Base-by-base conservation (phyloP, 2,888 invertebrate genomes). In the Rhopalosiphum nymphaeae region DNA sequence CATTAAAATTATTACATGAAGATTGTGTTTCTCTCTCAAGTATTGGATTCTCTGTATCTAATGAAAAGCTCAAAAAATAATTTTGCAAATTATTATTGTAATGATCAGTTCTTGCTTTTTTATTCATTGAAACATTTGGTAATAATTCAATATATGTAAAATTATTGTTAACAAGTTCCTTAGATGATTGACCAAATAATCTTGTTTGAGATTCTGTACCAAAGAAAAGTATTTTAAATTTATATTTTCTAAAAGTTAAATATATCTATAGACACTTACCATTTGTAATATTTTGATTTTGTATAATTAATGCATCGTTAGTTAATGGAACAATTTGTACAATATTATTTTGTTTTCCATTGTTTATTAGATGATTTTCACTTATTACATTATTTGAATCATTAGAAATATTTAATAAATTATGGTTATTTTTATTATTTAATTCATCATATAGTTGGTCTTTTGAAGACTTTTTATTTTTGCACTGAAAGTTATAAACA, bases 201-300 rank as follows among this genome's bases (percentile, higher is more conserved):
- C n/a, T 67, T n/a, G 7, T 16, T n/a, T 67, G 67, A 67, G n/a
- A n/a, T 67, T 67, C 67, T n/a, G n/a, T 67, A n/a, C 7, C 67
- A 5, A 67, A n/a, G 7, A 67, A 67, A 36, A n/a, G n/a, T 11
- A 61, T 61, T 67, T 67, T 1, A n/a, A 67, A 67, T 67, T 67
- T n/a, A 67, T 67, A 67, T 67, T n/a, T 67, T 67, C 29, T 67
- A 29, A 67, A 67, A 67, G 61, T 67, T 67, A 4, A 67, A 13
- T n/a, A 67, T 67, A 67, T 13, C n/a, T 67, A 61, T 67, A 61
- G n/a, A n/a, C 29, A 67, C 13, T 7, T n/a, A 67, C 61, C 61
- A n/a, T n/a, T 67, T 67, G n/a, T n/a, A 67, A 67, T n/a, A n/a
- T n/a, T 67, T n/a, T n/a, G 61, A 67, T 67, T 67, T n/a, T 67